Conservation (phyloP, 2,888 invertebrate species). For the Rhamphomyia laevipes region DNA sequence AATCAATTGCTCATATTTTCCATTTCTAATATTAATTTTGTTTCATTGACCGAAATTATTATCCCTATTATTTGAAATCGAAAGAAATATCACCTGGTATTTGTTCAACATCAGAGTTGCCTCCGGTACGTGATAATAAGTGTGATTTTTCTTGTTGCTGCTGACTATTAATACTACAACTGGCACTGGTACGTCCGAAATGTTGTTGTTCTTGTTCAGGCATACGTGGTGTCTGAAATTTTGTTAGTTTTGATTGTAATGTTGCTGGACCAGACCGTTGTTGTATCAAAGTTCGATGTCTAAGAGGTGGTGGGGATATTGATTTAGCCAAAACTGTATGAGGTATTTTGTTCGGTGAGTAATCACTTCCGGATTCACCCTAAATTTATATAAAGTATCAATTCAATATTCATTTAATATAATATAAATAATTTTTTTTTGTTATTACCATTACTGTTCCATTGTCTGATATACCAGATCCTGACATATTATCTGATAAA, state of each 20-base stretch:
- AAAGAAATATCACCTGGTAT: constrained; percentile 10
- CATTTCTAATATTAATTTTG: no score
- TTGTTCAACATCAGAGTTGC: constrained; percentile 24
- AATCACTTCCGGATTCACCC: constrained; percentile 56
- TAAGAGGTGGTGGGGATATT: constrained; percentile 39
- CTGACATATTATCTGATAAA: constrained; percentile 52
- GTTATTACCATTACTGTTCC: constrained; percentile 36
- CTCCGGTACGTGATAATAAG: constrained; percentile 22
- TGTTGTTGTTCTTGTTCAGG: constrained; percentile 33
- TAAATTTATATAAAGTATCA: constrained; percentile 26
- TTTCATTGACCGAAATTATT: constrained; percentile 34
- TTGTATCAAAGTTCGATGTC: constrained; percentile 37
- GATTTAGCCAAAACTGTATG: constrained; percentile 38
- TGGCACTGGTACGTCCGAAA: constrained; percentile 20
- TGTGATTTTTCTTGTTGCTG: constrained; percentile 21
- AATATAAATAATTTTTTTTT: neutral
- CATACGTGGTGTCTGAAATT: constrained; percentile 37
- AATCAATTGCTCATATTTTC: no score
- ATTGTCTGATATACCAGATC: constrained; percentile 44
- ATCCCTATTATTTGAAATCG: constrained; percentile 30
- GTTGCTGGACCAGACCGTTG: constrained; percentile 37
- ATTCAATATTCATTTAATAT: constrained; percentile 13
- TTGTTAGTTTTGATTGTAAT: constrained; percentile 33
- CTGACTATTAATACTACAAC: constrained; percentile 27
- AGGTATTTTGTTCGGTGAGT: constrained; percentile 46